These are phyloP conservation scores for Tachypleus tridentatus DNA, from an alignment of 1,140 invertebrate species.

Conservation along the genomic window DNA sequence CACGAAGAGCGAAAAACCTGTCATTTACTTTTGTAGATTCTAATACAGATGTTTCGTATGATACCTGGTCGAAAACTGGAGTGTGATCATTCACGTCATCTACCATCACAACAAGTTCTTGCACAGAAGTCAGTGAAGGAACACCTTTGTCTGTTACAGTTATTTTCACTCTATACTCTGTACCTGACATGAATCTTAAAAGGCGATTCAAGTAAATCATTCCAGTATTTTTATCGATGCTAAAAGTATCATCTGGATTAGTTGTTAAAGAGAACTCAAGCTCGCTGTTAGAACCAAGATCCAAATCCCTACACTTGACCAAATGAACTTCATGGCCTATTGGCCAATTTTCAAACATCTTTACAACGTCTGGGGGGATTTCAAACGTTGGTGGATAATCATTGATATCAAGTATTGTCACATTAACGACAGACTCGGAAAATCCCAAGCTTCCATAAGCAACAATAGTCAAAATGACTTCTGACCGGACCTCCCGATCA, in stretches of 20 bases:
- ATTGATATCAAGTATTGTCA: slow-evolving; percentile 79
- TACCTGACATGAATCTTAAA: slow-evolving; percentile 33
- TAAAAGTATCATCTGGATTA: slow-evolving; percentile 64
- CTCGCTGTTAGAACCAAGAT: slow-evolving; percentile 67
- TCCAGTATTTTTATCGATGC: slow-evolving; percentile 68
- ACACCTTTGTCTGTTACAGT: slow-evolving; percentile 68
- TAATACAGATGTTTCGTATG: slow-evolving; percentile 76
- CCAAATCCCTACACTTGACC: slow-evolving; percentile 66
- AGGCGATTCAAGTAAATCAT: slow-evolving; percentile 75
- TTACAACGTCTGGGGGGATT: slow-evolving; percentile 57
- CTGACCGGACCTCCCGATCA: slow-evolving; percentile 65
- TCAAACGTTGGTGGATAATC: slow-evolving; percentile 79
- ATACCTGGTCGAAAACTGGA: slow-evolving; percentile 78
- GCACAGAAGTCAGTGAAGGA: slow-evolving; percentile 55
- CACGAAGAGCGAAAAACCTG: slow-evolving; percentile 71
- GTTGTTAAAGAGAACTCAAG: slow-evolving; percentile 65
- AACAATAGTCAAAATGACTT: slow-evolving; percentile 64
- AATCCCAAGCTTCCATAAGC: slow-evolving; percentile 40
- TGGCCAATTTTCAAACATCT: slow-evolving; percentile 62
- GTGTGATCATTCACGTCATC: slow-evolving; percentile 91
- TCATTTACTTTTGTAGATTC: slow-evolving; percentile 83
- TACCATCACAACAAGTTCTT: slow-evolving; percentile 57
- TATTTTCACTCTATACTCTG: slow-evolving; percentile 51
- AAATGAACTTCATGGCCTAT: slow-evolving; percentile 84
- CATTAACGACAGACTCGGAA: slow-evolving; percentile 57